Conservation (phyloP, 2,888 invertebrate species). For the Meteorus cinctellus region DNA sequence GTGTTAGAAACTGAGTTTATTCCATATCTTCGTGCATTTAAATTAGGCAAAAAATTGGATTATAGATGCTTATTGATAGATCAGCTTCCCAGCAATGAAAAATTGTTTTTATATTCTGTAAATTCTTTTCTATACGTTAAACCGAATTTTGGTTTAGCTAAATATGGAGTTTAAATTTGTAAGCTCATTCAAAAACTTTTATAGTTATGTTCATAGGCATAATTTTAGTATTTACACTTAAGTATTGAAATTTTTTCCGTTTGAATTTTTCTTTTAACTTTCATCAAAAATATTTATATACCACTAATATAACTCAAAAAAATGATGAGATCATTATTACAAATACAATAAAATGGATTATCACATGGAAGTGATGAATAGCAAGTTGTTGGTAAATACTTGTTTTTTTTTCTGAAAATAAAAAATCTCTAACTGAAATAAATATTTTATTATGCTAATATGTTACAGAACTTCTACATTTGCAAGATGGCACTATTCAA, state of each 20-base stretch:
- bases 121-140: slow-evolving; percentile 41
- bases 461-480: too few relatives aligned
- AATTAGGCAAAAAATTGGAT: slow-evolving; percentile 26
- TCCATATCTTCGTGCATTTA: slow-evolving; percentile 37
- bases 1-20: slow-evolving; percentile 38
- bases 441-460: too few relatives aligned
- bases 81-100: slow-evolving; percentile 41
- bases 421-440: too few relatives aligned
- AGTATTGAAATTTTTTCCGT: too few relatives aligned
- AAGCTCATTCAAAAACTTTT: not conserved
- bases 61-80: slow-evolving; percentile 39
- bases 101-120: slow-evolving; percentile 38
- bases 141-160: slow-evolving; percentile 41
- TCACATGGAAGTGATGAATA: too few relatives aligned
- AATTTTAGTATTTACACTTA: not conserved
- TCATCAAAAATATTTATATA: too few relatives aligned
- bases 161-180: not conserved
- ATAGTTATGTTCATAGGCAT: not conserved
- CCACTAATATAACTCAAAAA: too few relatives aligned
- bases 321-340: too few relatives aligned
- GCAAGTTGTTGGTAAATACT: too few relatives aligned
- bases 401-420: too few relatives aligned
- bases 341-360: too few relatives aligned
- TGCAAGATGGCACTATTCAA: not conserved
- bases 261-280: too few relatives aligned